Base-by-base conservation (phyloP, 2,113 vertebrate genomes). In the Bothrops jararaca region DNA sequence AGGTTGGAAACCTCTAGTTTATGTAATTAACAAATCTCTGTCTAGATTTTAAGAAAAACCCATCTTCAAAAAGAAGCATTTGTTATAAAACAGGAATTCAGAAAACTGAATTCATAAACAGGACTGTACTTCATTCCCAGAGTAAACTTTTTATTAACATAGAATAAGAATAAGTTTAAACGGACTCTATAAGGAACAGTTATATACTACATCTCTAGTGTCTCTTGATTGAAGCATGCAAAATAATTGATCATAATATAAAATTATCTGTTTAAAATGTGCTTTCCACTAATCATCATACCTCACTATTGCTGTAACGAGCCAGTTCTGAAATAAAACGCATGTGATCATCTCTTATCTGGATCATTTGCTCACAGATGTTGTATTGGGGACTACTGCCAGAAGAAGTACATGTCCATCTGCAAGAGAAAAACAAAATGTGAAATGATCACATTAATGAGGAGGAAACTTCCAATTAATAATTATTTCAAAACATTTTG, bases 281-380 rank as follows among this genome's bases (percentile, higher is more conserved):
- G 15, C n/a, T 20, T 15, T 15, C n/a, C 11, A 52, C 64, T 50
- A 92, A 42, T 4, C n/a, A 94, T 95, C 97, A 34, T 5, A 99
- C 99, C 98, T 99, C 99, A 1, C 97, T 99, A 97, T 99, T 99
- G 98, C 99, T 99, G 94, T 99, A 99, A 89, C 99, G 99, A 15
- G 99, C 99, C 94, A 99, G 97, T 96, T 99, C 99, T 0, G 99
- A 99, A 97, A 99, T 99, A 97, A 99, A 99, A 86, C 99, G 99
- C 99, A 99, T 99, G 93, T 99, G 99, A 95, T 99, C 99, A 5
- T 99, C 99, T 11, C 99, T 98, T 96, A 99, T 99, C 96, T 99
- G 99, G 95, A 99, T 98, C 99, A 99, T 99, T 97, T 99, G 99
- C 95, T 99, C 99, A 56, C 99, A 99, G 96, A 99, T 99, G 96